phyloP scores from a whole-genome alignment of 1,140 invertebrate species.

The Heliconius hermathena region DNA sequence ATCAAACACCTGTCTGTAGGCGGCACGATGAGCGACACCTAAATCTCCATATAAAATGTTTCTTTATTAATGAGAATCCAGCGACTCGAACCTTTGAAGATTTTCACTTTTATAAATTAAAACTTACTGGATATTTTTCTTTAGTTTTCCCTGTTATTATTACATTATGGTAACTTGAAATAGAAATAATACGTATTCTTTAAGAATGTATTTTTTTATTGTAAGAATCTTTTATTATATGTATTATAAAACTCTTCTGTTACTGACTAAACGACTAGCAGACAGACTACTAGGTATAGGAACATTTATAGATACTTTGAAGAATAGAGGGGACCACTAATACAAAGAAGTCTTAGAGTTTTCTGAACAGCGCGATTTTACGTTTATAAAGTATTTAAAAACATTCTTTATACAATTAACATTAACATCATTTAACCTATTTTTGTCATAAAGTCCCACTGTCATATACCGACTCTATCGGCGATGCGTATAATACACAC shows the following conservation, averaged over 20 bases:
- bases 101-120: neutral
- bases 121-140: neutral
- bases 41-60: slow-evolving; percentile 39
- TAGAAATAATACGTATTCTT: no score
- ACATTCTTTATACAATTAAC: neutral
- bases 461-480: neutral
- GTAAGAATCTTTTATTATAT: no score
- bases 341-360: no score
- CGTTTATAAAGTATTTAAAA: neutral
- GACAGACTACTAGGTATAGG: no score
- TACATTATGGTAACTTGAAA: no score
- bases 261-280: no score
- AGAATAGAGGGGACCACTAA: no score
- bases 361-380: no score
- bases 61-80: neutral
- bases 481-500: neutral
- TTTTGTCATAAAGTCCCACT: neutral
- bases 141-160: no score
- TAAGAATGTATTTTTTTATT: no score
- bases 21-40: slow-evolving; percentile 50
- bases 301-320: no score
- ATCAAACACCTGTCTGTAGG: slow-evolving; percentile 68
- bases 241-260: no score
- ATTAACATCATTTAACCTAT: neutral
- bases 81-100: neutral